These are phyloP conservation scores for Notarius lentiginosus DNA, from an alignment of 2,113 vertebrate genomes.

Conservation along the genomic window DNA sequence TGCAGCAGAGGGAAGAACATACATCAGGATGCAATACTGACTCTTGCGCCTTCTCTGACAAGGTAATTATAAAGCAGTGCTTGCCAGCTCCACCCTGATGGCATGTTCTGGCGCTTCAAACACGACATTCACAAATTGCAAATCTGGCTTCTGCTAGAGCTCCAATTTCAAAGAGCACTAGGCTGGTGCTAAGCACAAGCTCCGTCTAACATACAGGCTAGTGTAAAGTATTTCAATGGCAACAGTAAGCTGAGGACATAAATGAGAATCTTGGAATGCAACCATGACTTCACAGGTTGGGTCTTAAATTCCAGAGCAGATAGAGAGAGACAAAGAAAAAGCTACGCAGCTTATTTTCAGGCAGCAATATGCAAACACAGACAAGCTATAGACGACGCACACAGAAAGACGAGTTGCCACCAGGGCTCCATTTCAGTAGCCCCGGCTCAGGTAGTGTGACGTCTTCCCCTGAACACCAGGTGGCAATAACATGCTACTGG, in stretches of 20 bases:
- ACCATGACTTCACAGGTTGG: neutral
- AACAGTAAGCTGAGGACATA: neutral
- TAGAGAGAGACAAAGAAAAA: neutral
- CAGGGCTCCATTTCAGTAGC: neutral
- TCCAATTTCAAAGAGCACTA: slow-evolving; percentile 53
- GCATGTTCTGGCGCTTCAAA: slow-evolving; percentile 63
- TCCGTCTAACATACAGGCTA: neutral
- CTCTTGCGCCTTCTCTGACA: slow-evolving; percentile 58
- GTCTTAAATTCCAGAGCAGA: neutral
- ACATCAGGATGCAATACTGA: slow-evolving; percentile 62
- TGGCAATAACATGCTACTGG: slow-evolving; percentile 48
- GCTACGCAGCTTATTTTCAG: neutral
- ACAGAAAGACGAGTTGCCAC: neutral
- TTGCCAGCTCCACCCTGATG: slow-evolving; percentile 56
- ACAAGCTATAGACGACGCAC: neutral
- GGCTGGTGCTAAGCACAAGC: neutral
- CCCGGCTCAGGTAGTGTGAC: slow-evolving; percentile 6
- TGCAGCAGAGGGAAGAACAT: slow-evolving; percentile 45
- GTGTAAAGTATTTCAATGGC: neutral
- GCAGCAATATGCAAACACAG: neutral
- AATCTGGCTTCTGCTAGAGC: slow-evolving; percentile 43
- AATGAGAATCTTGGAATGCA: neutral
- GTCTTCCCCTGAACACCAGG: slow-evolving; percentile 44
- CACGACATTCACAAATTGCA: slow-evolving; percentile 43
- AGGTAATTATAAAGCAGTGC: slow-evolving; percentile 67